A percentile compares a stretch with the other conserved stretches of the same genome.
These are phyloP conservation scores for Lytechinus pictus DNA, from an alignment of 35 echinoderm and acorn worm species.

Conservation along the genomic window DNA sequence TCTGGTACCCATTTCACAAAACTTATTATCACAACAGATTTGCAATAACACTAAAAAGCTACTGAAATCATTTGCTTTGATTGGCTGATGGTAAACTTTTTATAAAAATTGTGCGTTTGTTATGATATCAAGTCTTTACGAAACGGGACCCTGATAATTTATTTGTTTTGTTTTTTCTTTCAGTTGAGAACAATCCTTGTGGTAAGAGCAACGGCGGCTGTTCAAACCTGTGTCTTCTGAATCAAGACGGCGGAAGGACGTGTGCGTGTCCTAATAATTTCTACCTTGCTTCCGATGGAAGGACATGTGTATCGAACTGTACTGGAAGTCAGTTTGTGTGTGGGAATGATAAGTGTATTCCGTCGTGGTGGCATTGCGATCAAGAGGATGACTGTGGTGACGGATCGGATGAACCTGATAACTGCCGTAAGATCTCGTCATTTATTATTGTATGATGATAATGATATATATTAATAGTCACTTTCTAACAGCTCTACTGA, in stretches of 20 bases:
- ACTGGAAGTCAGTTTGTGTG: slow-evolving; percentile 79
- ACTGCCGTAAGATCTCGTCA: slow-evolving; percentile 69
- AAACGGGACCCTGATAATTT: too few relatives aligned
- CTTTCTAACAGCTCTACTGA: too few relatives aligned
- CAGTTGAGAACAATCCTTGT: slow-evolving; percentile 75
- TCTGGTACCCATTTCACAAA: too few relatives aligned
- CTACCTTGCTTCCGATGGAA: slow-evolving; percentile 63
- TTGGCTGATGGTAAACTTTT: too few relatives aligned
- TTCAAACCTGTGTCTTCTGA: slow-evolving; percentile 83
- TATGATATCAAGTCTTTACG: too few relatives aligned
- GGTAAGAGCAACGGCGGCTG: slow-evolving; percentile 71
- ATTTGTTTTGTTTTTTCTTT: background rate
- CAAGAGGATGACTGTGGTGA: slow-evolving; percentile 79
- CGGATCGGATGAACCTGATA: slow-evolving; percentile 66
- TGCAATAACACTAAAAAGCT: too few relatives aligned
- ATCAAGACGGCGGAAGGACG: slow-evolving; percentile 46
- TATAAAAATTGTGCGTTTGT: too few relatives aligned
- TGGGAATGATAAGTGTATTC: slow-evolving; percentile 86
- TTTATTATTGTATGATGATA: too few relatives aligned
- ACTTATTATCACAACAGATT: too few relatives aligned
- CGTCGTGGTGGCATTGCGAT: slow-evolving; percentile 95
- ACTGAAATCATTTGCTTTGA: too few relatives aligned
- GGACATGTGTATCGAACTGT: slow-evolving; percentile 75
- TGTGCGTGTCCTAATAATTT: slow-evolving; percentile 91
- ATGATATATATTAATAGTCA: too few relatives aligned